Base-by-base conservation (phyloP, 2,888 invertebrate genomes). In the Ramazzottius varieornatus region DNA sequence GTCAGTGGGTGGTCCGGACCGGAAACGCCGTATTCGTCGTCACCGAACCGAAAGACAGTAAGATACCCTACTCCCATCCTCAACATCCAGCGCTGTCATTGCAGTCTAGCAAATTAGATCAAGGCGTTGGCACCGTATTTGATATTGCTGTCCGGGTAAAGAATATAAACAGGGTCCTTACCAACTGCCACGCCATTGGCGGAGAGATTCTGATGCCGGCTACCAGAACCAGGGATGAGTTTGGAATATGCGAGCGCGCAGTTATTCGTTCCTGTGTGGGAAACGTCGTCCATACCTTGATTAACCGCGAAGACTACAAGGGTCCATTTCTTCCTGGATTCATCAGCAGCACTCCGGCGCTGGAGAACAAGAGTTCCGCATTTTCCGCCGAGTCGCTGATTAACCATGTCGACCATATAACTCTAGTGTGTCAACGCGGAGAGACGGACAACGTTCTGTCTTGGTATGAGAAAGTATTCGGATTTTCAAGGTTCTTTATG, bases 391-490 rank as follows among this genome's bases (percentile, higher is more conserved):
- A n/a, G n/a, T n/a, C n/a, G n/a, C n/a, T n/a, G n/a, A 68, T 67
- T 63, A 71, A 73, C 16, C 72, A 73, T 67, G 70, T 78, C 67
- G 78, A 78, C 69, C 79, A 79, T 70, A 72, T 78, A 2, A 74
- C 78, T 2, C 72, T 74, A 67, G 76, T 74, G 0, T 74, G 74
- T 67, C 67, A 71, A 16, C 67, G 68, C 54, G 77, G 76, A 13
- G 70, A 74, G 65, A 73, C 75, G 1, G 66, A 70, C 63, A 66
- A 68, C 2, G 71, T 78, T 13, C 69, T 78, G 20, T 65, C 70
- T 1, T 79, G 78, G 77, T 79, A 79, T 68, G 73, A 75, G 65
- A 68, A 70, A 16, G 72, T 72, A 33, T 77, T 78, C 70, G 76
- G 75, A 40, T 77, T 78, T 78, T 71, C 73, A 68, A 70, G 76